Evolutionary conservation across 64 coral and sea anemone genomes (phyloP).

Genomic region (Stichodactyla helianthus): DNA sequence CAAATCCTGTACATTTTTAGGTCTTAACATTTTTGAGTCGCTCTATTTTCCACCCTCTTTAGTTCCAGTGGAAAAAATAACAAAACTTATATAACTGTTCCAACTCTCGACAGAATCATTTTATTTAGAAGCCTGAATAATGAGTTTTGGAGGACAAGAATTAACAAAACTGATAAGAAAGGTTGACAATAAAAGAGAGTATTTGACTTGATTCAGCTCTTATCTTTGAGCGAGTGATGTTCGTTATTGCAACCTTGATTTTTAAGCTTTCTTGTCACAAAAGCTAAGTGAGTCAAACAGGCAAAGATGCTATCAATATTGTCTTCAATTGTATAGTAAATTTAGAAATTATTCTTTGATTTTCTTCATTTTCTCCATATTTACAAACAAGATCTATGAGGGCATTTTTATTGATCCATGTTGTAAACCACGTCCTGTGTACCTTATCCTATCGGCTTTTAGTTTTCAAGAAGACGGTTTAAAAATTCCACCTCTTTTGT

Average conservation of each 20-base stretch:
- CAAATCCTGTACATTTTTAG: too few species aligned
- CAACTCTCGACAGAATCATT: not conserved
- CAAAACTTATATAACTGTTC: not conserved
- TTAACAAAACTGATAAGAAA: constrained; percentile 14
- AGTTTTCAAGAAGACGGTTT: not conserved
- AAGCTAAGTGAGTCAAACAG: not conserved
- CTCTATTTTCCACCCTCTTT: not conserved
- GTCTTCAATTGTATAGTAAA: not conserved
- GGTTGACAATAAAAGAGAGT: not conserved
- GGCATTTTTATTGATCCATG: not conserved
- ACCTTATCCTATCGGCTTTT: not conserved
- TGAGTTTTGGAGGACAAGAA: constrained; percentile 9
- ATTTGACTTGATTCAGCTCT: constrained; percentile 5
- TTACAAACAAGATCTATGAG: not conserved
- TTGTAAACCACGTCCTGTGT: not conserved
- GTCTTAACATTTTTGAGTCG: not conserved
- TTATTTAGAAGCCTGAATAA: not conserved
- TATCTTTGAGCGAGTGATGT: constrained; percentile 1
- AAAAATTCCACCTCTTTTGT: not conserved
- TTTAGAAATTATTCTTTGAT: not conserved
- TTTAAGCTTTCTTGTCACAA: constrained; percentile 8
- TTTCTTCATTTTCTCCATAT: not conserved
- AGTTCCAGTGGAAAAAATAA: not conserved
- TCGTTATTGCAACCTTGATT: constrained; percentile 13
- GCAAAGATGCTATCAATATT: constrained; percentile 4